phyloP scores from a whole-genome alignment of 1,140 invertebrate species.

The Notospermus geniculatus region DNA sequence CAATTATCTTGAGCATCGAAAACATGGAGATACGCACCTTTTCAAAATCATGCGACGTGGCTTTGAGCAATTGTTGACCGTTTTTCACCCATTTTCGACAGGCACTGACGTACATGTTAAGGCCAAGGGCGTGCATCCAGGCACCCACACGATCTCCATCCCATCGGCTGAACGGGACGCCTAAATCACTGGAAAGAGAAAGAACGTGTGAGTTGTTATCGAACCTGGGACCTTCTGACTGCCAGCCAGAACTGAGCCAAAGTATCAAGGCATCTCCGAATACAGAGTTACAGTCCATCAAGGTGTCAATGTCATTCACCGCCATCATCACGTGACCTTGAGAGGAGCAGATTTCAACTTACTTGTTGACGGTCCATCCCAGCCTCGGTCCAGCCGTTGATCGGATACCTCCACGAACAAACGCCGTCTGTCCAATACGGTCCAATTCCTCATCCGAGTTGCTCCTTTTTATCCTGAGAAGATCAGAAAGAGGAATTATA shows the following conservation, averaged over 20 bases:
- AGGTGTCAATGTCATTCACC: too few relatives aligned
- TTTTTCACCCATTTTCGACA: conserved; percentile 78
- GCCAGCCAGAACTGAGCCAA: too few relatives aligned
- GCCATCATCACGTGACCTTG: too few relatives aligned
- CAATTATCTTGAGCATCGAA: too few relatives aligned
- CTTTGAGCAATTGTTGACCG: conserved; percentile 77
- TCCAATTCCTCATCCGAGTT: conserved; percentile 71
- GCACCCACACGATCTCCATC: conserved; percentile 77
- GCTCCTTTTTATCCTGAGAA: conserved; percentile 66
- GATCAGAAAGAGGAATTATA: too few relatives aligned
- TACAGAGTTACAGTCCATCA: too few relatives aligned
- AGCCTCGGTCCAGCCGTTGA: conserved; percentile 75
- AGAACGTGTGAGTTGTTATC: background rate
- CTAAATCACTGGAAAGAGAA: conserved; percentile 34
- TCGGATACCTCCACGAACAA: conserved; percentile 70
- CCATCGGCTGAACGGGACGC: conserved; percentile 66
- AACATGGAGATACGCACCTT: too few relatives aligned
- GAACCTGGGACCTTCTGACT: too few relatives aligned
- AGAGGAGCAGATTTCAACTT: conserved; percentile 19
- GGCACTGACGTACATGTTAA: conserved; percentile 78
- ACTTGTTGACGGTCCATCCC: conserved; percentile 62
- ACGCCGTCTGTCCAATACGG: conserved; percentile 58
- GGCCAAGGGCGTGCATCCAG: conserved; percentile 84
- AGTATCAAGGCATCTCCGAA: too few relatives aligned
- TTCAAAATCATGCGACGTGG: conserved; percentile 79